A percentile compares a stretch with the other conserved stretches of the same genome.
phyloP scores from a whole-genome alignment of 2,797 vertebrate species.

The Gallinago stenura region DNA sequence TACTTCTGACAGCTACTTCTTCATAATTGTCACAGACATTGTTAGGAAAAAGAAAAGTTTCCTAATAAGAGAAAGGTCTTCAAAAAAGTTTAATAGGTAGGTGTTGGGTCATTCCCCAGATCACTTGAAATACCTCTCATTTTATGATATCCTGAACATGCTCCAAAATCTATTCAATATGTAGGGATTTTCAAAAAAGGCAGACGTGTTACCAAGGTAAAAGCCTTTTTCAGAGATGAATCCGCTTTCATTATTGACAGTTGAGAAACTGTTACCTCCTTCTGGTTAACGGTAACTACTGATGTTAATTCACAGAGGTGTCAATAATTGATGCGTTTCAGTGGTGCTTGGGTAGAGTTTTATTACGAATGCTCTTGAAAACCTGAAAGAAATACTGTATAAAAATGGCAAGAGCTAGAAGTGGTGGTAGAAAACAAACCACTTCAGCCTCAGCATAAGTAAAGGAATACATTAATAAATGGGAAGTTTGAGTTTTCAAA shows the following conservation, averaged over 20 bases:
- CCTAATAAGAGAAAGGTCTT: not conserved
- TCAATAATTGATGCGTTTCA: not conserved
- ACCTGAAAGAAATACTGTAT: not conserved
- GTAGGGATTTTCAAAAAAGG: not conserved
- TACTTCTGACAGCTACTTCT: constrained; percentile 24
- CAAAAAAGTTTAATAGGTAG: not conserved
- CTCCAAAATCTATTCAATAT: not conserved
- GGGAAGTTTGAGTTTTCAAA: not conserved
- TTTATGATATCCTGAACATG: not conserved
- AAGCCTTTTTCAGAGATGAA: not conserved
- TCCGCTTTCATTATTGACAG: not conserved
- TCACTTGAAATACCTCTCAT: not conserved
- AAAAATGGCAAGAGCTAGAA: not conserved
- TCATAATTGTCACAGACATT: not conserved
- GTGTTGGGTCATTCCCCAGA: not conserved
- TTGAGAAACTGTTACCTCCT: not conserved
- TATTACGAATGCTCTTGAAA: not conserved
- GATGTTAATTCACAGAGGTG: not conserved
- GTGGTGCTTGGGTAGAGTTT: not conserved
- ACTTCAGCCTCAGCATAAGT: not conserved
- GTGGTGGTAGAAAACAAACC: not conserved
- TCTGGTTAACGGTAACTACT: not conserved
- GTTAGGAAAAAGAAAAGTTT: not conserved
- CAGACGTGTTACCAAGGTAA: not conserved
- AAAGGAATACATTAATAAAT: not conserved